phyloP scores from a whole-genome alignment of 2,888 invertebrate species.

The Bursaphelenchus okinawaensis region DNA sequence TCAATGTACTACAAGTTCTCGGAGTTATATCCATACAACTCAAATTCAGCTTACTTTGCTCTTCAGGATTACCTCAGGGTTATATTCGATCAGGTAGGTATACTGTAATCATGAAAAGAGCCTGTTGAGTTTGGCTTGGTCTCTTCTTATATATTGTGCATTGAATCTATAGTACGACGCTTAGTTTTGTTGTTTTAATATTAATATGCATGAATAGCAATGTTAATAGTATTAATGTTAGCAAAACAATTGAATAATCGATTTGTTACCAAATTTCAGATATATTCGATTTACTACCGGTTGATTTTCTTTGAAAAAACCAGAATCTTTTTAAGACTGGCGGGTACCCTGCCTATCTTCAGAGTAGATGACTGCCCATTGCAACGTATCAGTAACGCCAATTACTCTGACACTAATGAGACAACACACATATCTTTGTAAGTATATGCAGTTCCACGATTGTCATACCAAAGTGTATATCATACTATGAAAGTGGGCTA shows the following conservation, averaged over 20 bases:
- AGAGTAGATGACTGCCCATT: conserved; percentile 26
- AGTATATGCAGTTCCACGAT: conserved; percentile 22
- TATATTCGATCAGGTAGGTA: conserved; percentile 37
- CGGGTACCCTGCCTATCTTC: conserved; percentile 23
- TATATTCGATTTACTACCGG: conserved; percentile 18
- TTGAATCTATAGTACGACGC: too few relatives aligned
- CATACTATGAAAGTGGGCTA: too few relatives aligned
- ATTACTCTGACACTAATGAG: conserved; percentile 13
- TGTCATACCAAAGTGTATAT: too few relatives aligned
- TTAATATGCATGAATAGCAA: too few relatives aligned
- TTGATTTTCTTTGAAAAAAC: conserved; percentile 17
- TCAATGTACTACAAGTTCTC: conserved; percentile 32
- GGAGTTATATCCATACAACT: conserved; percentile 13
- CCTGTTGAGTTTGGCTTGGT: too few relatives aligned
- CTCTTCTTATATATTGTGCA: too few relatives aligned
- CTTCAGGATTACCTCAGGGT: conserved; percentile 34
- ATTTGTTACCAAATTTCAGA: conserved; percentile 17
- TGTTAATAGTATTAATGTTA: too few relatives aligned
- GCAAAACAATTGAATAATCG: too few relatives aligned
- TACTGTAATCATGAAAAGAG: too few relatives aligned
- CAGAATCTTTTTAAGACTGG: conserved; percentile 10
- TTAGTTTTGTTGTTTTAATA: too few relatives aligned
- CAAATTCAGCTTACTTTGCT: conserved; percentile 20
- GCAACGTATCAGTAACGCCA: background rate
- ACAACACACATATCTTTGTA: conserved; percentile 30